These are phyloP conservation scores for Phortica variegata DNA, from an alignment of 1,140 invertebrate species.

Conservation along the genomic window DNA sequence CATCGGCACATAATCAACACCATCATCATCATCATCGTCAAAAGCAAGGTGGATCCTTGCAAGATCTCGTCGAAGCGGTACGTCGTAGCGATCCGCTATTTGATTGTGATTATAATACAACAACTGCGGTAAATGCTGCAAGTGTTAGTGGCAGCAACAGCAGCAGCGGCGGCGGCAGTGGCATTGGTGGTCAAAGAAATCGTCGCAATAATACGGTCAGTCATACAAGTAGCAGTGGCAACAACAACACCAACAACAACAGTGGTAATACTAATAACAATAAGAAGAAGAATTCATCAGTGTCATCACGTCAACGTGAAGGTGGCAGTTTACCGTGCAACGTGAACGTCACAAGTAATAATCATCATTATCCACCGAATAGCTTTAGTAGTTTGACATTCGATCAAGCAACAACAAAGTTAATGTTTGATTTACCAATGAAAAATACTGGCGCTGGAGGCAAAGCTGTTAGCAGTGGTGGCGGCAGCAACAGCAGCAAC, in stretches of 20 bases:
- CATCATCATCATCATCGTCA: constrained; percentile 40
- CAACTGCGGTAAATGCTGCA: constrained; percentile 20
- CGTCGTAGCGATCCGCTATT: constrained; percentile 35
- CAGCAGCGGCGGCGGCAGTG: constrained; percentile 18
- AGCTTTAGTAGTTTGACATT: constrained; percentile 6
- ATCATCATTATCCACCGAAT: neutral
- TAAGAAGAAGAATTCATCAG: constrained; percentile 39
- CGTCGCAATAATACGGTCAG: constrained; percentile 32
- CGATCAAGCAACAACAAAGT: constrained; percentile 3
- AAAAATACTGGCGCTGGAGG: constrained; percentile 5
- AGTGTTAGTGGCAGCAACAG: constrained; percentile 22
- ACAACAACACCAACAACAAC: constrained; percentile 12
- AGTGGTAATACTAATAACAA: too few species aligned
- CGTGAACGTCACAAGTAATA: constrained; percentile 61
- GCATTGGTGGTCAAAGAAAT: constrained; percentile 17
- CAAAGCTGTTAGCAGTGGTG: constrained; percentile 11
- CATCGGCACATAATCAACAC: too few species aligned
- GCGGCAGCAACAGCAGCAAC: constrained; percentile 24
- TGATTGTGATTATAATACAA: constrained; percentile 21
- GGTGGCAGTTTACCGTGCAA: constrained; percentile 66
- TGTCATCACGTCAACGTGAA: constrained; percentile 67
- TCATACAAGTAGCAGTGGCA: constrained; percentile 19
- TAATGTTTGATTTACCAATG: neutral
- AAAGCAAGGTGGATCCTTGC: constrained; percentile 53
- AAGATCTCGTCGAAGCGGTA: constrained; percentile 48